Base-by-base conservation (phyloP, 1,140 invertebrate genomes). In the Helicoverpa armigera region DNA sequence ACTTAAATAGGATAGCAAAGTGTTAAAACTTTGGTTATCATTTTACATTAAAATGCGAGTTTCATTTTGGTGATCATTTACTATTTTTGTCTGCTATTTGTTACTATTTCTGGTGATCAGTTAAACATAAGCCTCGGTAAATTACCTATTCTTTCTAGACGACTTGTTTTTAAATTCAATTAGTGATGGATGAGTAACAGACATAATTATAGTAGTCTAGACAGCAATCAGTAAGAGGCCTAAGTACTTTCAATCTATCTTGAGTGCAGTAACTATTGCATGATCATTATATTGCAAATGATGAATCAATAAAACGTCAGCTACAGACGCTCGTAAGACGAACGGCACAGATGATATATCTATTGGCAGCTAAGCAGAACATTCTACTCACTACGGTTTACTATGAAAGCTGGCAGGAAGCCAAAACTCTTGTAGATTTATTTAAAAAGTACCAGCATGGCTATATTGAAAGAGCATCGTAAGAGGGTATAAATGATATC, bases 291-390 rank as follows among this genome's bases (percentile, higher is more conserved):
- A 14, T 43, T 65, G 43, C 65, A 50, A 67, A 67, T 50, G 43
- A 67, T 67, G n/a, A 48, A 67, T 69, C 53, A 72, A 54, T 53
- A 18, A 72, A n/a, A 72, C 65, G 65, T 69, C 65, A 69, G 65
- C 18, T 5, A 13, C 65, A 54, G 51, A 31, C 18, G 69, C 29
- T 12, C 13, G 54, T 54, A 72, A 11, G 50, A 58, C 63, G 16
- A 50, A 18, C 65, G 18, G 43, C 18, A 50, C 23, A 16, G 43
- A 69, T 50, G 65, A 69, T 69, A 69, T 43, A 18, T 18, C 18
- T 74, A 74, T 74, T 60, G 54, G 60, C 43, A n/a, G n/a, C 54
- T 10, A 35, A 56, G n/a, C 10, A 74, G 11, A 74, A 58, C 43
- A 48, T 48, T 56, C 54, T 61, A 61, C 72, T 58, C 56, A 74